A percentile compares a stretch with the other conserved stretches of the same genome.
Conservation (phyloP, 2,797 vertebrate genomes). For the Glyptemys insculpta region DNA sequence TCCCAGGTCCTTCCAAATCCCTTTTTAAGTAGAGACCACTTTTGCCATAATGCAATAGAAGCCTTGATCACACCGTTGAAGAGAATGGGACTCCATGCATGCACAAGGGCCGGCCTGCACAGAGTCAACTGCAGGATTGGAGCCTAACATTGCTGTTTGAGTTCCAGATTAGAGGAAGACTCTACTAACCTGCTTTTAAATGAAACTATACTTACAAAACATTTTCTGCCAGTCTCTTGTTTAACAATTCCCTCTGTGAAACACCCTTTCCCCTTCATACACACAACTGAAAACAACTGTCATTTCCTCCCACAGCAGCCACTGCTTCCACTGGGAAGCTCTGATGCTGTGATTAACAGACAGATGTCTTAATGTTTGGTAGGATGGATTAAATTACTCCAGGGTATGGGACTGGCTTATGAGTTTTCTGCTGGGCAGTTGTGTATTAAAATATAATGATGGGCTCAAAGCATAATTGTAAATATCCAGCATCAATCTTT, state of each 20-base stretch:
- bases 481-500: rapidly evolving
- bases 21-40: background rate
- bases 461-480: rapidly evolving
- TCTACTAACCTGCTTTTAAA: background rate
- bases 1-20: background rate
- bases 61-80: rapidly evolving
- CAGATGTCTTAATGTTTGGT: background rate
- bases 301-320: background rate
- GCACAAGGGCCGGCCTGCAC: background rate
- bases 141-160: background rate
- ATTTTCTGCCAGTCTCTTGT: rapidly evolving
- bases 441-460: background rate
- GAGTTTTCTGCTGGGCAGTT: background rate
- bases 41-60: rapidly evolving
- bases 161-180: background rate
- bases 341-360: background rate
- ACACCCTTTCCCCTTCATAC: background rate
- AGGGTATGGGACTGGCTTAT: background rate
- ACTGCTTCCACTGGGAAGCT: background rate
- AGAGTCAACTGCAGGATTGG: background rate
- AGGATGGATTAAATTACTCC: background rate
- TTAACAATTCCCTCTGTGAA: too few relatives aligned
- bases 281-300: background rate
- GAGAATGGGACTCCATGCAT: background rate
- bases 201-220: background rate